Evolutionary conservation across 2,797 vertebrate genomes (phyloP).

Genomic region (Pygocentrus nattereri): DNA sequence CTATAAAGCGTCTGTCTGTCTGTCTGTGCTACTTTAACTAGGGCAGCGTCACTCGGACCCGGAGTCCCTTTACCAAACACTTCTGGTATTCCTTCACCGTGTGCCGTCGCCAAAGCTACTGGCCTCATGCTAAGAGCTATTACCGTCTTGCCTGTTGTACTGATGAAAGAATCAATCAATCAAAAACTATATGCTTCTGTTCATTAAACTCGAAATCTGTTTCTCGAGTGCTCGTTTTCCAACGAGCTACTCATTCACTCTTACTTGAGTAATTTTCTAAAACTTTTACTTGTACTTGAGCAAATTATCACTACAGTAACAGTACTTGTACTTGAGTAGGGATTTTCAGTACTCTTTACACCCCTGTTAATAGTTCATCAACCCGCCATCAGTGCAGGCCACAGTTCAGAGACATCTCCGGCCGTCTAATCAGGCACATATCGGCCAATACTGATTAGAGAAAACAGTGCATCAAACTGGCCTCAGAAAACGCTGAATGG

Average conservation of each 20-base stretch:
- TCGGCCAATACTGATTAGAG: background rate
- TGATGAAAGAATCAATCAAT: background rate
- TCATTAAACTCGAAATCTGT: no score
- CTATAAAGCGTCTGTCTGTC: slow-evolving; percentile 73
- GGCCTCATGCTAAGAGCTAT: background rate
- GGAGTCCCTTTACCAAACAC: background rate
- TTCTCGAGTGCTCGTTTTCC: no score
- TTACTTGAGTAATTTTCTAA: no score
- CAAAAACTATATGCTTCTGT: no score
- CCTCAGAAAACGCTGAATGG: background rate
- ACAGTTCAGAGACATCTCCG: background rate
- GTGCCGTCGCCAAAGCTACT: background rate
- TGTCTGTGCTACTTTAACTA: slow-evolving; percentile 15
- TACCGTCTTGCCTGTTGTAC: background rate
- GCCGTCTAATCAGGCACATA: background rate
- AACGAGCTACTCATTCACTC: no score
- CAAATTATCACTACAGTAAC: no score
- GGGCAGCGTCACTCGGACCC: background rate
- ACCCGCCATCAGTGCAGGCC: background rate
- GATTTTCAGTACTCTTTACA: no score
- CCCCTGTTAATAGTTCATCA: no score
- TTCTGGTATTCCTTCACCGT: background rate
- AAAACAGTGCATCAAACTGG: no score
- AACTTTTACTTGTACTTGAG: no score
- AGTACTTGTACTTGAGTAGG: no score